Conservation (phyloP, 2,113 vertebrate species). For the Alethe castanea region DNA sequence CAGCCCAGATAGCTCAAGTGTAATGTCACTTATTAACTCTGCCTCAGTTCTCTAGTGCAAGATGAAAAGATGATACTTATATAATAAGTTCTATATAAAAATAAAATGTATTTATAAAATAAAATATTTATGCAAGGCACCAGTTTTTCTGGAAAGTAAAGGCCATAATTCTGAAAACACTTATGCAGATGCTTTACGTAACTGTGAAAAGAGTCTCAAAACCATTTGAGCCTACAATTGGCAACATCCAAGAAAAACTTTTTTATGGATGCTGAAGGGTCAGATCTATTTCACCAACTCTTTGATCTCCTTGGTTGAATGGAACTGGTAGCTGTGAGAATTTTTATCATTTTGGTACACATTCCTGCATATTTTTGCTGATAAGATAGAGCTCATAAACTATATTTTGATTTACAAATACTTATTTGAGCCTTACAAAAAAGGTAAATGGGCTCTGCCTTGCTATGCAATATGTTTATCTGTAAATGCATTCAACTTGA, state of each 20-base stretch:
- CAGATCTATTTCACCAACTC: not conserved
- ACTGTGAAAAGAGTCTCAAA: not conserved
- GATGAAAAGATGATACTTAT: not conserved
- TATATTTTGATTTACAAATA: not conserved
- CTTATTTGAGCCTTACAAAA: not conserved
- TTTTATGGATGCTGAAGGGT: not conserved
- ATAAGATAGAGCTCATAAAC: not conserved
- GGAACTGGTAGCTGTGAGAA: not conserved
- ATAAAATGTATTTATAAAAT: not conserved
- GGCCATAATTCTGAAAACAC: not conserved
- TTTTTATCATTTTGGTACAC: not conserved
- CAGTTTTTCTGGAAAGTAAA: not conserved
- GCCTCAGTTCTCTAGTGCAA: not conserved
- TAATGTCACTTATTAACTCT: not conserved
- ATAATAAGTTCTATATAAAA: not conserved
- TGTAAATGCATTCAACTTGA: not conserved
- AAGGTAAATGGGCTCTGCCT: not conserved
- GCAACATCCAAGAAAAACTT: not conserved
- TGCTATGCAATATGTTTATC: not conserved
- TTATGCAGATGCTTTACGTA: not conserved
- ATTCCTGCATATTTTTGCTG: not conserved
- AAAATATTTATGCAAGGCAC: not conserved
- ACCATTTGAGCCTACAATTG: not conserved
- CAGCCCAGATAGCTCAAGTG: not conserved
- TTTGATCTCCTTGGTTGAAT: conserved; percentile 2